Evolutionary conservation across 2,797 vertebrate species (phyloP).

Genomic region (Mormyrus proboscirostris): DNA sequence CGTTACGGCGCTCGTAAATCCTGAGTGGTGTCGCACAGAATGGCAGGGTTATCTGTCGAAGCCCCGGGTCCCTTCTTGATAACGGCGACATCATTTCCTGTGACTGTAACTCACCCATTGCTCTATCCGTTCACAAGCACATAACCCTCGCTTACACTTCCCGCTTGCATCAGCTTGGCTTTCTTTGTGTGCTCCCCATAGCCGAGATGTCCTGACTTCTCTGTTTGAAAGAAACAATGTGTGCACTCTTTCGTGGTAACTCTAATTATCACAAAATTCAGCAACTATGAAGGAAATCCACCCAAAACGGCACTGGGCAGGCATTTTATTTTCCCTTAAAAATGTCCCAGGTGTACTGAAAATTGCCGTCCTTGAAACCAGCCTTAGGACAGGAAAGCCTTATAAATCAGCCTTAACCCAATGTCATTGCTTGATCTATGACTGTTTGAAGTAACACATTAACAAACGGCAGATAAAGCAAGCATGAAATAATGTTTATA

Average conservation of each 20-base stretch:
- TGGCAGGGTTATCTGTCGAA: neutral
- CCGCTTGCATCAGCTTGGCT: neutral
- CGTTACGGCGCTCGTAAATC: neutral
- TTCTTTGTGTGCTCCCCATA: neutral
- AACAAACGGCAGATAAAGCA: neutral
- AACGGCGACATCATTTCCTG: neutral
- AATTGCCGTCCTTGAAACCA: neutral
- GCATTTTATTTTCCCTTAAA: neutral
- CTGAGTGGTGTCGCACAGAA: neutral
- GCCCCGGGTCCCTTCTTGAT: neutral
- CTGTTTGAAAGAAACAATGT: neutral
- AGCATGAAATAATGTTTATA: slow-evolving; percentile 8
- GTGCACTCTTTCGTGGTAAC: neutral
- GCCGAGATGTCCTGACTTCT: neutral
- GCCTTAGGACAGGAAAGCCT: neutral
- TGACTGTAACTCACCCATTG: neutral
- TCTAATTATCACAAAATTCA: neutral
- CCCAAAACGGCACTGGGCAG: neutral
- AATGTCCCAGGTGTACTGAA: neutral
- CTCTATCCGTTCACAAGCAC: neutral
- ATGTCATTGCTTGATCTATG: neutral
- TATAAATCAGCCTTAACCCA: neutral
- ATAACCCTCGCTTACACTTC: neutral
- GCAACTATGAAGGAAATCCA: neutral
- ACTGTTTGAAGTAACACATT: neutral